Evolutionary conservation across 2,797 vertebrate genomes (phyloP).

Genomic region (Corythornis leucogaster): DNA sequence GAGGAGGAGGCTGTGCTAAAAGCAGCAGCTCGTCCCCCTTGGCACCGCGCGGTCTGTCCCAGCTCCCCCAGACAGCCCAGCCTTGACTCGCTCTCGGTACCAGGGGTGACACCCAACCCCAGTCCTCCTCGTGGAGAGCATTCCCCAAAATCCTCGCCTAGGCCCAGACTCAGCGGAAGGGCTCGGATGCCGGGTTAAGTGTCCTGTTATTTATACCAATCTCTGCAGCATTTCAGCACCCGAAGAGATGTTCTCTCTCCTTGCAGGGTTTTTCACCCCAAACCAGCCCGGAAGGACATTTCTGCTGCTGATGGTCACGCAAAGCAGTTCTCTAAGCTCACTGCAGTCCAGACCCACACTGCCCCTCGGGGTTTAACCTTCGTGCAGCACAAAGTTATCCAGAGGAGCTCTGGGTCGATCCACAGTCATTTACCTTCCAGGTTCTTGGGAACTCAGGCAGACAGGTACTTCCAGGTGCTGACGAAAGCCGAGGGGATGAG

Average conservation of each 20-base stretch:
- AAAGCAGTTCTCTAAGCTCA: neutral
- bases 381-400: rapidly evolving
- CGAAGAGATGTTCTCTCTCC: neutral
- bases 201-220: neutral
- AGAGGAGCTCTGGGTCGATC: neutral
- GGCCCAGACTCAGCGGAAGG: neutral
- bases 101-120: slow-evolving; percentile 20
- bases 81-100: neutral
- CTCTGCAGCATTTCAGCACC: neutral
- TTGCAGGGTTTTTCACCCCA: neutral
- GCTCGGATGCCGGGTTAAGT: neutral
- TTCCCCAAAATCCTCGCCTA: slow-evolving; percentile 34
- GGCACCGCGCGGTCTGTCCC: neutral
- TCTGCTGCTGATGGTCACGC: neutral
- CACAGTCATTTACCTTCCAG: neutral
- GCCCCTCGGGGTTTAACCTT: neutral
- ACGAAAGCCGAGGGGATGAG: slow-evolving; percentile 99
- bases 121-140: neutral
- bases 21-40: neutral
- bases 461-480: slow-evolving; percentile 99
- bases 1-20: slow-evolving; percentile 42
- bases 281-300: neutral
- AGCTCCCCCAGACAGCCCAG: slow-evolving; percentile 8
- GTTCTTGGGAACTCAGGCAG: slow-evolving; percentile 38
- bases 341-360: rapidly evolving